Percentiles rank a stretch among this genome's conserved stretches.
Evolutionary conservation across 2,888 invertebrate species (phyloP).

Genomic region (Thereva unica): DNA sequence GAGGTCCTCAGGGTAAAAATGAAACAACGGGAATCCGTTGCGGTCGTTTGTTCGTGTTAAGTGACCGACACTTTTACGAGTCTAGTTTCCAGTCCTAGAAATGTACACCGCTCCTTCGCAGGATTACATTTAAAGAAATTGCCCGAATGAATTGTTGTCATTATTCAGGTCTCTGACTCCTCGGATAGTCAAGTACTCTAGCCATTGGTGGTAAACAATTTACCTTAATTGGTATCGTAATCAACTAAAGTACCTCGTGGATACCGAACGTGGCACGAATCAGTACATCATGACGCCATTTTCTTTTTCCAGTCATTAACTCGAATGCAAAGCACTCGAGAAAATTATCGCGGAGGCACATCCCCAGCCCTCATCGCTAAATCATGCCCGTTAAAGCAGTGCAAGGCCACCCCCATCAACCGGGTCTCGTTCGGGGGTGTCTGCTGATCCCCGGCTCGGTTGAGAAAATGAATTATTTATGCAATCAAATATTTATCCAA

Average conservation of each 20-base stretch:
- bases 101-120: not conserved
- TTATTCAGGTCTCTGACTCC: slow-evolving; percentile 7
- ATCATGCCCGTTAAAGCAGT: too few relatives aligned
- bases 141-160: slow-evolving; percentile 17
- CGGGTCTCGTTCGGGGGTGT: not conserved
- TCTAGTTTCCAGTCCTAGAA: not conserved
- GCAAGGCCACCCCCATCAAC: too few relatives aligned
- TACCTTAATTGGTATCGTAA: slow-evolving; percentile 18
- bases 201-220: not conserved
- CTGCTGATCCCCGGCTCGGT: not conserved
- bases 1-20: slow-evolving; percentile 2
- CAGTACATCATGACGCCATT: slow-evolving; percentile 24
- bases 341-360: slow-evolving; percentile 10
- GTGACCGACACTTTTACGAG: not conserved
- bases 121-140: not conserved
- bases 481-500: slow-evolving; percentile 32
- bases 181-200: not conserved
- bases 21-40: not conserved
- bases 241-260: slow-evolving; percentile 15
- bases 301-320: slow-evolving; percentile 28
- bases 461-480: slow-evolving; percentile 27
- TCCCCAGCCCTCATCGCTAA: too few relatives aligned
- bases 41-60: not conserved
- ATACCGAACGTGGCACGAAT: slow-evolving; percentile 11
- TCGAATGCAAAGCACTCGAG: slow-evolving; percentile 21